phyloP scores from a whole-genome alignment of 2,888 invertebrate species.

The Xestia rhomboidea region DNA sequence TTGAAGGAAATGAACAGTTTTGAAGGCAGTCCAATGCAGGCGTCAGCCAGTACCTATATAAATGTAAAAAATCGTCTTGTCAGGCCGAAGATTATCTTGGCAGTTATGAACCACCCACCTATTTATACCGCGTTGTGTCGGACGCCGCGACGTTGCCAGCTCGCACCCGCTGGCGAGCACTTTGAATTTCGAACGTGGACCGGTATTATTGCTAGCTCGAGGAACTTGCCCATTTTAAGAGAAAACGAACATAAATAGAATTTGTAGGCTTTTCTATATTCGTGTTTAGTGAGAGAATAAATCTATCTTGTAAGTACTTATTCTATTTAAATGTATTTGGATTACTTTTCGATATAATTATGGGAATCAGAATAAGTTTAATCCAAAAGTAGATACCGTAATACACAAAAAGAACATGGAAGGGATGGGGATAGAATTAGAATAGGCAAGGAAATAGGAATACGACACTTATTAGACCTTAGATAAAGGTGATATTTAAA shows the following conservation, averaged over 20 bases:
- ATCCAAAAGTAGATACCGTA: background rate
- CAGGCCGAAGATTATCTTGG: slow-evolving; percentile 72
- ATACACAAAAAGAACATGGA: background rate
- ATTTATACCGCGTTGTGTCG: slow-evolving; percentile 70
- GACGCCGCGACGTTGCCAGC: slow-evolving; percentile 74
- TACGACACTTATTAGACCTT: background rate
- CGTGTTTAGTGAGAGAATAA: background rate
- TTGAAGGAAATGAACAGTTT: slow-evolving; percentile 30
- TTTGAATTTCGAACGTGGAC: slow-evolving; percentile 68
- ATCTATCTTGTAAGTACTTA: background rate
- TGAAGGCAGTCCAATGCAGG: slow-evolving; percentile 27
- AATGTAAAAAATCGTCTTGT: slow-evolving; percentile 67
- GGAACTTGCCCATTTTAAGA: slow-evolving; percentile 44
- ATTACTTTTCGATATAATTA: background rate
- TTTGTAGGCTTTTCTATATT: background rate
- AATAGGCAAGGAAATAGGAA: background rate
- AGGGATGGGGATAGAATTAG: background rate
- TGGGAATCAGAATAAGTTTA: background rate
- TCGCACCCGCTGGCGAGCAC: slow-evolving; percentile 63
- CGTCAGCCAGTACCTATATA: slow-evolving; percentile 39
- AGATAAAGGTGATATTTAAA: background rate
- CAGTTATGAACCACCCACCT: slow-evolving; percentile 72
- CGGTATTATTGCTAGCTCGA: slow-evolving; percentile 56
- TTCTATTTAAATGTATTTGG: background rate
- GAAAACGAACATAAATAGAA: slow-evolving; percentile 30